phyloP scores from a whole-genome alignment of 1,140 invertebrate species.

The Vanessa tameamea region DNA sequence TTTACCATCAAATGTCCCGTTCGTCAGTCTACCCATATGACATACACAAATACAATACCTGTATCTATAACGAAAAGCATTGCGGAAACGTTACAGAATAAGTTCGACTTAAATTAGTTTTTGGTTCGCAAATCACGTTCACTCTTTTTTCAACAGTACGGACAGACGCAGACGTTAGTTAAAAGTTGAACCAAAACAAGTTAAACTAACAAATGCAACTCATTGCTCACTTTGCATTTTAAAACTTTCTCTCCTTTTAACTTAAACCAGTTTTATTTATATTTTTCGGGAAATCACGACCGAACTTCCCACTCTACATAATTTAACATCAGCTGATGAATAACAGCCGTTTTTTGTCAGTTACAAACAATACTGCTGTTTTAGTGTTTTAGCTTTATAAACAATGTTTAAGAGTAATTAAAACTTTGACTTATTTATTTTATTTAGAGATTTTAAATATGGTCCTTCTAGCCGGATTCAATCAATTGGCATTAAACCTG shows the following conservation, averaged over 20 bases:
- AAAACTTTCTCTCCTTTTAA: conserved; percentile 21
- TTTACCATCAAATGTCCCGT: no score
- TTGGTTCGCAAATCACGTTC: conserved; percentile 7
- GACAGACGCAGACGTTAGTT: conserved; percentile 22
- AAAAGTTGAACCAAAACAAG: conserved; percentile 21
- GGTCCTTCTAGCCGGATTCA: not conserved
- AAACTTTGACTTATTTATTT: not conserved
- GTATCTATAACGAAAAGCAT: not conserved
- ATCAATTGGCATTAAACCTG: not conserved
- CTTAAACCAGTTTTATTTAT: conserved; percentile 25
- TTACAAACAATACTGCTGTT: no score
- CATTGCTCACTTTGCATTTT: conserved; percentile 25
- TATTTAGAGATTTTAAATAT: not conserved
- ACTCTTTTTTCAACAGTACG: not conserved
- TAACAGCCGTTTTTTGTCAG: not conserved
- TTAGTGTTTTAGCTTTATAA: not conserved
- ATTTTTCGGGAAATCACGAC: conserved; percentile 10
- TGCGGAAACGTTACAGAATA: not conserved
- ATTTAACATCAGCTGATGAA: not conserved
- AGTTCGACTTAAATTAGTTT: conserved; percentile 3
- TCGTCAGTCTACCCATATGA: no score
- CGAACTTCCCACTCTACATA: conserved; percentile 8
- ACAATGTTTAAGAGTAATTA: not conserved
- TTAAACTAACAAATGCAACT: conserved; percentile 25
- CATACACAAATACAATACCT: no score